Conservation (phyloP, 2,888 invertebrate species). For the Priocnemis perturbator region DNA sequence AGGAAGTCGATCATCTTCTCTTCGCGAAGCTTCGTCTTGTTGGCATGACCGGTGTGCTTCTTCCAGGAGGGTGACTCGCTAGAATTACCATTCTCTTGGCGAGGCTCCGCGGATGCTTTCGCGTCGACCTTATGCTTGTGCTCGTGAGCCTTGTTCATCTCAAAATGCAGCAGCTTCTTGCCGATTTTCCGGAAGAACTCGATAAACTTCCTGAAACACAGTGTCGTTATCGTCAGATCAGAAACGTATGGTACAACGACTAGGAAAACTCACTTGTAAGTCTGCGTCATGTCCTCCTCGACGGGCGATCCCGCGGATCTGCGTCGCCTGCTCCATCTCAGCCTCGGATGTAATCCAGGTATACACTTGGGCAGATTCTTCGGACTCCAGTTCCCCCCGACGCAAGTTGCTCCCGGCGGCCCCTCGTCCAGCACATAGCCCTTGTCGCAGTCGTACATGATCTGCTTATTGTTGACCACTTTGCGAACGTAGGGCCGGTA, state of each 20-base stretch:
- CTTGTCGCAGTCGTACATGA: conserved; percentile 96
- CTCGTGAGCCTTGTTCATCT: conserved; percentile 66
- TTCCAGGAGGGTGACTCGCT: conserved; percentile 40
- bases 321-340: conserved; percentile 86
- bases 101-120: conserved; percentile 32
- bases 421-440: conserved; percentile 92
- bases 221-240: not conserved
- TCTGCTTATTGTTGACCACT: conserved; percentile 93
- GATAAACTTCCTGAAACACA: conserved; percentile 67
- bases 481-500: conserved; percentile 95
- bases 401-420: conserved; percentile 92
- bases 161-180: conserved; percentile 68
- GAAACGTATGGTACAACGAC: not conserved
- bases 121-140: conserved; percentile 49
- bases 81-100: conserved; percentile 32
- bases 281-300: conserved; percentile 43
- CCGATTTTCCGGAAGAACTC: conserved; percentile 72
- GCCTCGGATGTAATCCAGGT: conserved; percentile 90
- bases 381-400: conserved; percentile 96
- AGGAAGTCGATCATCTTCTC: conserved; percentile 73
- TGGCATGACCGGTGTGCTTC: conserved; percentile 52
- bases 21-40: conserved; percentile 64
- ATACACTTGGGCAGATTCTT: conserved; percentile 90
- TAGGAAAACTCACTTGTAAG: conserved; percentile 41
- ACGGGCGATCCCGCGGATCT: conserved; percentile 76